Evolutionary conservation across 2,113 vertebrate species (phyloP), one percentile per base, ranked within the genome.

Genomic region (Eurystomus gularis): DNA sequence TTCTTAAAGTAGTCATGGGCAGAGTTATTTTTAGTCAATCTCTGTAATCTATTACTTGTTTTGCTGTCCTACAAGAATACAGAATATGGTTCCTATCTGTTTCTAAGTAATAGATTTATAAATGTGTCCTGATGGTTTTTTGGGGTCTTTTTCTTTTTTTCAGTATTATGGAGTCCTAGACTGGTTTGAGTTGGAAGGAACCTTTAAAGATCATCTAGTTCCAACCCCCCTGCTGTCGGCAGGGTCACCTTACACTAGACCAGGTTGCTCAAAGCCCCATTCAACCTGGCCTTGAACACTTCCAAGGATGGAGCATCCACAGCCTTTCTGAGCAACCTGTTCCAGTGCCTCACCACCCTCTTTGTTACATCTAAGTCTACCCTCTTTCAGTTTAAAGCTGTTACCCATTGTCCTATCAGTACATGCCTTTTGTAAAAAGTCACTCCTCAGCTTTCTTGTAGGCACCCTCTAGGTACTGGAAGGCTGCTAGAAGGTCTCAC

Each of bases 361-460:
- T 68, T 48, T 39, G 39, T 52, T 15, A 21, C 17, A 48, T 8
- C 48, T 24, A 52, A 62, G 42, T 76, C 33, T 52, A 2, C 33
- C 6, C 9, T 68, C 9, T 49, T 68, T 29, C n/a, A 49, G 23
- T 44, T 62, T 49, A 51, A 62, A 73, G 8, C 33, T 0, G 1
- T 42, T 68, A 13, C 28, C 16, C 21, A 35, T 57, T 2, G 1
- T 57, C 29, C 37, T 64, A 1, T 68, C 16, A 8, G 26, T 48
- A 0, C 14, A 48, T 3, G 11, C 8, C 8, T 3, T 24, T 39
- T 4, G 8, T 26, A 20, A 42, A 29, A 14, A 17, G 7, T 44
- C 26, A 6, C 24, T 70, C 31, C 3, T 20, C 19, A 20, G 12
- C 61, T 87, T 28, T 65, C 31, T 17, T 77, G 39, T 31, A 31